phyloP scores from a whole-genome alignment of 2,888 invertebrate genomes.

The Caenorhabditis sp. region DNA sequence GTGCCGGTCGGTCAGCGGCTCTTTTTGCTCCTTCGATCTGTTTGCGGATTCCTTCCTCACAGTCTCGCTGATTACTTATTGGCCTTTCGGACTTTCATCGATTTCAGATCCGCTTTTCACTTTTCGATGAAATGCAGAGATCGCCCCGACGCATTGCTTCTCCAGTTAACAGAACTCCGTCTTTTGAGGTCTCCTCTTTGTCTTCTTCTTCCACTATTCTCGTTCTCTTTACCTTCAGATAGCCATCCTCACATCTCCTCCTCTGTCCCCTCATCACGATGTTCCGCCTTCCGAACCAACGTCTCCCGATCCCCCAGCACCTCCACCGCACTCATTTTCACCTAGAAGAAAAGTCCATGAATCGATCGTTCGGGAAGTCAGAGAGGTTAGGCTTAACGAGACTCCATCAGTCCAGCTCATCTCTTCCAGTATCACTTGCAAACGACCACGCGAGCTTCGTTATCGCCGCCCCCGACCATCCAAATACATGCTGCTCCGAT shows the following conservation, averaged over 20 bases:
- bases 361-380: conserved; percentile 51
- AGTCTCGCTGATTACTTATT: not conserved
- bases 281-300: conserved; percentile 23
- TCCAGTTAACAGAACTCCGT: conserved; percentile 51
- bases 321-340: conserved; percentile 25
- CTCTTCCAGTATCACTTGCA: conserved; percentile 40
- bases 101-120: not conserved
- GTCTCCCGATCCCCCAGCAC: conserved; percentile 31
- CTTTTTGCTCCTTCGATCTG: conserved; percentile 31
- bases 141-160: conserved; percentile 52
- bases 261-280: conserved; percentile 46
- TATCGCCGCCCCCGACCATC: conserved; percentile 30
- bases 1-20: conserved; percentile 16
- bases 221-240: too few relatives aligned
- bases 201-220: not conserved
- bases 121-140: conserved; percentile 42
- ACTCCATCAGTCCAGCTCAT: not conserved
- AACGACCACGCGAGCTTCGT: conserved; percentile 21
- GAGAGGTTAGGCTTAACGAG: conserved; percentile 32
- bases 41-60: conserved; percentile 22
- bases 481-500: conserved; percentile 57
- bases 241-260: conserved; percentile 51
- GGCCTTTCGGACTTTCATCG: too few relatives aligned
- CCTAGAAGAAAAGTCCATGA: conserved; percentile 54
- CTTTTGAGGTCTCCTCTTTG: conserved; percentile 41